phyloP scores from a whole-genome alignment of 2,797 vertebrate species.

The Pristis pectinata region DNA sequence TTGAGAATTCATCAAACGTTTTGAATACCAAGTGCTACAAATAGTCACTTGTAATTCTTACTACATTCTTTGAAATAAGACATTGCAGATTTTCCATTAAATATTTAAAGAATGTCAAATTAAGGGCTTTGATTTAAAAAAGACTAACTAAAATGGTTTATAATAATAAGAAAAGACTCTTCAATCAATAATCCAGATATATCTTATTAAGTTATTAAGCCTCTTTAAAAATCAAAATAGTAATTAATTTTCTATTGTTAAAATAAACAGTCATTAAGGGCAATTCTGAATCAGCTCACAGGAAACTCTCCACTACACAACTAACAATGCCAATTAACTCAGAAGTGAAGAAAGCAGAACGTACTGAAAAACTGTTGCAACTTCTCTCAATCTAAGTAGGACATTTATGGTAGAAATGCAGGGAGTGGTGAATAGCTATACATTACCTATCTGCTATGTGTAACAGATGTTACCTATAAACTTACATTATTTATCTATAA shows the following conservation, averaged over 20 bases:
- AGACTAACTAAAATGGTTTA: background rate
- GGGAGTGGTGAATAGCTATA: too few species aligned
- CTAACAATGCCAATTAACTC: too few species aligned
- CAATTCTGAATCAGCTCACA: too few species aligned
- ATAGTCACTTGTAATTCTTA: background rate
- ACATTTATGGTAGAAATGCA: background rate
- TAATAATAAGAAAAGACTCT: background rate
- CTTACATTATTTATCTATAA: too few species aligned
- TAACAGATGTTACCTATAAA: too few species aligned
- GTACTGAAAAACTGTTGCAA: too few species aligned
- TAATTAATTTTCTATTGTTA: background rate
- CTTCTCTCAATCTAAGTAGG: background rate
- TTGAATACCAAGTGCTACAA: background rate
- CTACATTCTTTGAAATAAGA: background rate
- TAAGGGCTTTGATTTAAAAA: background rate
- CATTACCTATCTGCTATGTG: too few species aligned
- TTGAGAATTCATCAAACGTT: constrained; percentile 10
- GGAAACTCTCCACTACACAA: too few species aligned
- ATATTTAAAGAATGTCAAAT: background rate
- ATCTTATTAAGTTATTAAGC: too few species aligned
- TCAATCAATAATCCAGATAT: background rate
- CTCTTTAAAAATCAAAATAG: background rate
- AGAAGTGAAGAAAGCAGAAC: too few species aligned
- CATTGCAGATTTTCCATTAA: background rate
- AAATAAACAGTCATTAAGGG: background rate